Conservation (phyloP, 2,888 invertebrate genomes). For the Phalangium opilio region DNA sequence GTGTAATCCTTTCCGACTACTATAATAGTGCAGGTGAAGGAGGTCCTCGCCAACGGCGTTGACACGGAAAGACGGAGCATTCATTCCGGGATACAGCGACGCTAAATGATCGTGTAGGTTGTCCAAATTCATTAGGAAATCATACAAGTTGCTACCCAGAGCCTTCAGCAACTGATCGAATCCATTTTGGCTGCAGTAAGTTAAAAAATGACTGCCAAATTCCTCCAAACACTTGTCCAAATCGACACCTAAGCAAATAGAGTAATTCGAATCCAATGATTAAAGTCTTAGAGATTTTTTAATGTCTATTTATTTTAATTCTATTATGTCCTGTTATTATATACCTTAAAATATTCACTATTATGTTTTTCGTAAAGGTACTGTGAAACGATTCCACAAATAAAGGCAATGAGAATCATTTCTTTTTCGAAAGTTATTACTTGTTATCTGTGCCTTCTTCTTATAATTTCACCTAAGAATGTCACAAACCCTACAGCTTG, state of each 20-base stretch:
- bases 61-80: conserved; percentile 31
- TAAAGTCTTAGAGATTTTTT: too few species aligned
- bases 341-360: too few species aligned
- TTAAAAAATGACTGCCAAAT: conserved; percentile 23
- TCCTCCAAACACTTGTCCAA: conserved; percentile 27
- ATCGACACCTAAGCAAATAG: conserved; percentile 26
- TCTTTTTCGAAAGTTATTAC: too few species aligned
- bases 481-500: too few species aligned
- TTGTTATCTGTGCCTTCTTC: too few species aligned
- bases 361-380: too few species aligned
- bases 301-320: too few species aligned
- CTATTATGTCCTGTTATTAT: too few species aligned
- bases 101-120: conserved; percentile 26
- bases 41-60: conserved; percentile 14
- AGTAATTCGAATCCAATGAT: too few species aligned
- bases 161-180: conserved; percentile 20
- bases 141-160: conserved; percentile 20
- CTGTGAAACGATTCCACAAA: too few species aligned
- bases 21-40: conserved; percentile 21
- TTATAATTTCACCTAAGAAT: too few species aligned
- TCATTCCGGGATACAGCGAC: conserved; percentile 28
- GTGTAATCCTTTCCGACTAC: conserved; percentile 20
- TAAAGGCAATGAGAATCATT: too few species aligned
- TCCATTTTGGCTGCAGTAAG: conserved; percentile 17
- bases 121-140: conserved; percentile 22